These are phyloP conservation scores for Lamellibrachia columna DNA, from an alignment of 2,888 invertebrate genomes.

Conservation along the genomic window DNA sequence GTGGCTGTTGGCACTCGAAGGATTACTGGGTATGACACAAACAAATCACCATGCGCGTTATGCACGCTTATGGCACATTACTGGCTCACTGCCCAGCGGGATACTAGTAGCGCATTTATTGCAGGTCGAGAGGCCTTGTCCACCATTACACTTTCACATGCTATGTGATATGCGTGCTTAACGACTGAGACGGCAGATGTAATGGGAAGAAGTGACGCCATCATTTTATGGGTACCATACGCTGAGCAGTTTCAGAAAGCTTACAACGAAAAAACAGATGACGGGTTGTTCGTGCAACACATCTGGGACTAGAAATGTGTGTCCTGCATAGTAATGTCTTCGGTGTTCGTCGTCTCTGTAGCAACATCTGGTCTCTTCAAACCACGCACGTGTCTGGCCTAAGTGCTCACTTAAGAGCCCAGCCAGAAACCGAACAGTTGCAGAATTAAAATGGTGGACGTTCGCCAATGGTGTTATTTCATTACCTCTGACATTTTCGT, in stretches of 20 bases:
- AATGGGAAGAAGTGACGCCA: background rate
- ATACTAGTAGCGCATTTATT: background rate
- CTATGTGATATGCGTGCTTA: background rate
- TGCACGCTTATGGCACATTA: background rate
- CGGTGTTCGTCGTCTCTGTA: background rate
- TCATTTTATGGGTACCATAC: background rate
- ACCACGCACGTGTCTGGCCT: no score
- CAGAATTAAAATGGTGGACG: background rate
- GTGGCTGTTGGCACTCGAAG: background rate
- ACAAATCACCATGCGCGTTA: background rate
- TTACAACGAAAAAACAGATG: background rate
- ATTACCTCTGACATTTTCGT: background rate
- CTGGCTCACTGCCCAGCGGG: background rate
- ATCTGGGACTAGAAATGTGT: background rate
- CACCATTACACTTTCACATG: background rate
- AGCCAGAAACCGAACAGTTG: background rate
- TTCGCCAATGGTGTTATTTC: background rate
- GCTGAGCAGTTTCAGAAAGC: background rate
- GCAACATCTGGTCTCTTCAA: no score
- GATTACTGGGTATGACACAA: background rate
- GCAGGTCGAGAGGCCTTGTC: background rate
- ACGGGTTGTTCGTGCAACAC: background rate
- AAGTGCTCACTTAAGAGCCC: no score
- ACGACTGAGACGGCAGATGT: background rate
- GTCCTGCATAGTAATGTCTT: background rate